Evolutionary conservation across 1,140 invertebrate species (phyloP).

Genomic region (Zaprionus vittiger): DNA sequence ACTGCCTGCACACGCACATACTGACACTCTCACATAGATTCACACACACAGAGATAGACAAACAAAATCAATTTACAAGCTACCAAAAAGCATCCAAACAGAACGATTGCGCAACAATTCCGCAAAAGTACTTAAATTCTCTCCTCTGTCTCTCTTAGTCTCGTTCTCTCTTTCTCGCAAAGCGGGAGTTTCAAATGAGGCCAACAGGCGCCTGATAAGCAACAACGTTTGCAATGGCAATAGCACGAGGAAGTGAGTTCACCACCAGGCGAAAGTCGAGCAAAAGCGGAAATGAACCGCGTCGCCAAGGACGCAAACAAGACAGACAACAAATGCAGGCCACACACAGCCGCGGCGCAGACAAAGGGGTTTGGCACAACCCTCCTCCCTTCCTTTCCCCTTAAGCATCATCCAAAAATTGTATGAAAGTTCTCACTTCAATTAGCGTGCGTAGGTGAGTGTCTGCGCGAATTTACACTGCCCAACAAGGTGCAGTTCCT

Average conservation of each 20-base stretch:
- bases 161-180: neutral
- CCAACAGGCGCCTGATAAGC: slow-evolving; percentile 42
- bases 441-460: slow-evolving; percentile 44
- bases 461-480: neutral
- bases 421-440: slow-evolving; percentile 58
- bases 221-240: slow-evolving; percentile 25
- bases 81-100: slow-evolving; percentile 41
- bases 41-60: slow-evolving; percentile 15
- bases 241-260: slow-evolving; percentile 12
- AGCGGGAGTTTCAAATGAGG: slow-evolving; percentile 7
- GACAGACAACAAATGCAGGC: slow-evolving; percentile 30
- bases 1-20: slow-evolving; percentile 35
- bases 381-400: neutral
- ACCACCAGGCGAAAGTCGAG: slow-evolving; percentile 4
- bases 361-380: slow-evolving; percentile 39
- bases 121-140: slow-evolving; percentile 28
- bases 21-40: slow-evolving; percentile 18
- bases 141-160: neutral
- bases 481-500: too few species aligned
- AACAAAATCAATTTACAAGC: slow-evolving; percentile 76
- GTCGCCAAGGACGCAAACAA: slow-evolving; percentile 40
- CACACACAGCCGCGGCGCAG: neutral
- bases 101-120: slow-evolving; percentile 40
- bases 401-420: slow-evolving; percentile 1
- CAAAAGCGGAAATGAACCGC: slow-evolving; percentile 67